A percentile compares a stretch with the other conserved stretches of the same genome.
These are phyloP conservation scores for Amiota communis DNA, from an alignment of 2,888 invertebrate genomes.

Conservation along the genomic window DNA sequence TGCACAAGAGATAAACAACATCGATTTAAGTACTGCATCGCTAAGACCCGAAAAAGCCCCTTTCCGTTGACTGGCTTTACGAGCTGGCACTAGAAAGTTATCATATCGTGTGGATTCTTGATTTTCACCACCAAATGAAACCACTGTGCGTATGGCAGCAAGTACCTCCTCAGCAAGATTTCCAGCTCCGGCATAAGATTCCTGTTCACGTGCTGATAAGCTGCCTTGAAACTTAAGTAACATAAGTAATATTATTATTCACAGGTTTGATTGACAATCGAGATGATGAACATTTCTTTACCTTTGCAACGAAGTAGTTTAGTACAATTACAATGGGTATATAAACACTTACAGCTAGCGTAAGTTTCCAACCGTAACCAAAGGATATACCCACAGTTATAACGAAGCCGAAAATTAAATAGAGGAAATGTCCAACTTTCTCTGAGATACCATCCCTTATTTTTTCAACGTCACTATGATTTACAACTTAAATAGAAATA, in stretches of 20 bases:
- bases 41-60: conserved; percentile 82
- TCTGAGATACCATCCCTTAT: conserved; percentile 90
- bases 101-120: conserved; percentile 81
- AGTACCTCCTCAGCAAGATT: conserved; percentile 85
- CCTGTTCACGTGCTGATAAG: conserved; percentile 78
- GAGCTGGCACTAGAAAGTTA: conserved; percentile 77
- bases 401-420: conserved; percentile 72
- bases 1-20: conserved; percentile 83
- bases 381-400: conserved; percentile 83
- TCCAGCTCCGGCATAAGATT: conserved; percentile 85
- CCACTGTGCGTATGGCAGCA: conserved; percentile 82
- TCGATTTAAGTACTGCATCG: conserved; percentile 82
- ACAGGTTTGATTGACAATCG: not conserved
- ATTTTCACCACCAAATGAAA: conserved; percentile 85
- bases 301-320: conserved; percentile 85
- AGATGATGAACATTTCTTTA: conserved; percentile 62
- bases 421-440: conserved; percentile 85
- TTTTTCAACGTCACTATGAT: conserved; percentile 81
- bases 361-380: conserved; percentile 88
- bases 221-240: conserved; percentile 78
- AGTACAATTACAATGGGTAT: conserved; percentile 84
- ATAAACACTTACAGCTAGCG: conserved; percentile 84
- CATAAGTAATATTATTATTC: no score
- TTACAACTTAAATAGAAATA: not conserved
- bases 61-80: conserved; percentile 78